Evolutionary conservation across 2,888 invertebrate species (phyloP).

Genomic region (Drosophila yooni): DNA sequence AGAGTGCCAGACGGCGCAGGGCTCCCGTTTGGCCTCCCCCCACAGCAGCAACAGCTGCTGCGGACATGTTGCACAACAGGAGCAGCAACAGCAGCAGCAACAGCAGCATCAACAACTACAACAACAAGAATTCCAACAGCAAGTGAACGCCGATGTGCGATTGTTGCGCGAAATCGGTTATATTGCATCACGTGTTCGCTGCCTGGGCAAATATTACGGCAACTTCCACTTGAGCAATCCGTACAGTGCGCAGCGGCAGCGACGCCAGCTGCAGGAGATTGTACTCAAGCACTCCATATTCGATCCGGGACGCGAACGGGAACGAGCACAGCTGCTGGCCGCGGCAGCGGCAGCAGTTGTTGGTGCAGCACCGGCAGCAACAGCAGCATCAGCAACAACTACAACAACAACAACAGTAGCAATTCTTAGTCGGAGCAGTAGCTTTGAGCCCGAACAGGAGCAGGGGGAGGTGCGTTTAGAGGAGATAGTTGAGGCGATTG

Average conservation of each 20-base stretch:
- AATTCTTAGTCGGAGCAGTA: conserved; percentile 36
- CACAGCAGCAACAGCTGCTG: conserved; percentile 37
- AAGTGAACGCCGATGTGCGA: conserved; percentile 82
- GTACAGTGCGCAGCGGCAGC: conserved; percentile 82
- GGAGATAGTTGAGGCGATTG: conserved; percentile 14
- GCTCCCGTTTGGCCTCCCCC: conserved; percentile 37
- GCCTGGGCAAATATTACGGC: conserved; percentile 82
- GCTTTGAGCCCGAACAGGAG: conserved; percentile 45
- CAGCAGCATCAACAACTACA: conserved; percentile 20
- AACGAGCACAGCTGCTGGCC: conserved; percentile 62
- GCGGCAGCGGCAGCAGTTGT: conserved; percentile 71
- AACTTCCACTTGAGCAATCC: conserved; percentile 82
- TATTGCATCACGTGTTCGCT: conserved; percentile 84
- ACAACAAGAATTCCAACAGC: conserved; percentile 23
- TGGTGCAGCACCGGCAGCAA: conserved; percentile 29
- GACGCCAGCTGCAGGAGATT: conserved; percentile 81
- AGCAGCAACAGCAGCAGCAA: conserved; percentile 29
- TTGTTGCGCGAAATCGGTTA: conserved; percentile 84
- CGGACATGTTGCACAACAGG: conserved; percentile 44
- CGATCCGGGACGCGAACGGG: conserved; percentile 68
- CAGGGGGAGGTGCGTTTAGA: not conserved
- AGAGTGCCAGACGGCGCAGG: conserved; percentile 37
- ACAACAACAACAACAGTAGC: conserved; percentile 31
- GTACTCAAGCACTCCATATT: conserved; percentile 78
- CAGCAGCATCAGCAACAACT: conserved; percentile 20